Conservation (phyloP, 2,797 vertebrate genomes). For the Philypnodon macrostomus region DNA sequence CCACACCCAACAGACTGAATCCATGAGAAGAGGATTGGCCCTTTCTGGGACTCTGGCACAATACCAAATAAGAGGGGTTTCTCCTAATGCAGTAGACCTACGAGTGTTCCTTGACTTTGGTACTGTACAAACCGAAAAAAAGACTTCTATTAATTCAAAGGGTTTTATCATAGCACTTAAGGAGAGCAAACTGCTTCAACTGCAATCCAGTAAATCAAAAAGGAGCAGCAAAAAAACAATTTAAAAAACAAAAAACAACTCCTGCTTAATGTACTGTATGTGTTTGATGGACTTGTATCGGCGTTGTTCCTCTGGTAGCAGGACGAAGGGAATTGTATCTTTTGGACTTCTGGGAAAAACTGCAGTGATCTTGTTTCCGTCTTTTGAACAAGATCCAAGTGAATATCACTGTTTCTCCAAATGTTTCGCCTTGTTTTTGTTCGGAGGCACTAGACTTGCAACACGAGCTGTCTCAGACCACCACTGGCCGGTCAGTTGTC, state of each 20-base stretch:
- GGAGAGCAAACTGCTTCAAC: constrained; percentile 74
- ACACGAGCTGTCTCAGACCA: constrained; percentile 53
- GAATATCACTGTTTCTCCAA: constrained; percentile 81
- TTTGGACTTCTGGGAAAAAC: constrained; percentile 47
- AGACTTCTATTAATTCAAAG: constrained; percentile 69
- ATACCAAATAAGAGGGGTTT: constrained; percentile 80
- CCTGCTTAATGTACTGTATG: constrained; percentile 71
- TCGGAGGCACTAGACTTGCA: constrained; percentile 66
- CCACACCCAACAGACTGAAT: constrained; percentile 67
- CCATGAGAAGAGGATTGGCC: constrained; percentile 48
- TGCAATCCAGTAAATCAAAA: constrained; percentile 77
- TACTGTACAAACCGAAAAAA: constrained; percentile 73
- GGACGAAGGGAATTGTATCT: constrained; percentile 70
- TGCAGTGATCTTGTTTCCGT: constrained; percentile 46
- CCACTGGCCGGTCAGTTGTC: constrained; percentile 20
- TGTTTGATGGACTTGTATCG: constrained; percentile 63
- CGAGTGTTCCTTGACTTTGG: constrained; percentile 75
- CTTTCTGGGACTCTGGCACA: constrained; percentile 75
- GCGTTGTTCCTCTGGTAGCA: constrained; percentile 61
- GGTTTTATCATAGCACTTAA: constrained; percentile 83
- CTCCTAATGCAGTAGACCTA: constrained; percentile 82
- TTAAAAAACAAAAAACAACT: constrained; percentile 26
- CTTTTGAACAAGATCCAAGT: constrained; percentile 67
- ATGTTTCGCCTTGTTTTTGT: constrained; percentile 72
- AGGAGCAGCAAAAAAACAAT: constrained; percentile 57